Conservation (phyloP, 2,888 invertebrate species). For the Bugulina stolonifera region DNA sequence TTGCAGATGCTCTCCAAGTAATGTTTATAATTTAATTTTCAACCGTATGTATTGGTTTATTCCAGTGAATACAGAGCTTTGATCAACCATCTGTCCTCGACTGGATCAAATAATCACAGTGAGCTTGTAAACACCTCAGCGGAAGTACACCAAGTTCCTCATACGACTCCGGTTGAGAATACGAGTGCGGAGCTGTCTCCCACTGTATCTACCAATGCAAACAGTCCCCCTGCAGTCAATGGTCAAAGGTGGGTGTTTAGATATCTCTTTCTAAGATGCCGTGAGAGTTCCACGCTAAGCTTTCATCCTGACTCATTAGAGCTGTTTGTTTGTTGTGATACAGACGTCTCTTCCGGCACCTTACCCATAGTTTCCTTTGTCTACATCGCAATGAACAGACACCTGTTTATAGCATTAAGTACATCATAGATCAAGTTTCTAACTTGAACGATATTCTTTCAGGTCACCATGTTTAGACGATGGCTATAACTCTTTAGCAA, state of each 20-base stretch:
- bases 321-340: no score
- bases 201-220: neutral
- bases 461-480: slow-evolving; percentile 24
- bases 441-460: no score
- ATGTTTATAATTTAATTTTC: neutral
- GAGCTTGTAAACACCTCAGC: slow-evolving; percentile 1
- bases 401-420: no score
- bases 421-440: no score
- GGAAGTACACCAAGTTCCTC: slow-evolving; percentile 12
- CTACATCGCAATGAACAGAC: no score
- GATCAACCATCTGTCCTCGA: slow-evolving; percentile 13
- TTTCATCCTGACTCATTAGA: no score
- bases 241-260: slow-evolving; percentile 14
- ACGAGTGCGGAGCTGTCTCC: slow-evolving; percentile 12
- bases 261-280: no score
- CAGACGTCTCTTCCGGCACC: no score
- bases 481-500: slow-evolving; percentile 19
- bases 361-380: no score
- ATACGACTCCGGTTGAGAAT: slow-evolving; percentile 18
- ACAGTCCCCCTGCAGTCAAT: neutral
- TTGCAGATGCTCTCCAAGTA: no score
- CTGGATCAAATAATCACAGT: slow-evolving; percentile 15
- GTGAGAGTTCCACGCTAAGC: no score
- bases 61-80: slow-evolving; percentile 15
- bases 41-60: no score